A percentile compares a stretch with the other conserved stretches of the same genome.
Evolutionary conservation across 2,113 vertebrate genomes (phyloP).

Genomic region (Conger conger): DNA sequence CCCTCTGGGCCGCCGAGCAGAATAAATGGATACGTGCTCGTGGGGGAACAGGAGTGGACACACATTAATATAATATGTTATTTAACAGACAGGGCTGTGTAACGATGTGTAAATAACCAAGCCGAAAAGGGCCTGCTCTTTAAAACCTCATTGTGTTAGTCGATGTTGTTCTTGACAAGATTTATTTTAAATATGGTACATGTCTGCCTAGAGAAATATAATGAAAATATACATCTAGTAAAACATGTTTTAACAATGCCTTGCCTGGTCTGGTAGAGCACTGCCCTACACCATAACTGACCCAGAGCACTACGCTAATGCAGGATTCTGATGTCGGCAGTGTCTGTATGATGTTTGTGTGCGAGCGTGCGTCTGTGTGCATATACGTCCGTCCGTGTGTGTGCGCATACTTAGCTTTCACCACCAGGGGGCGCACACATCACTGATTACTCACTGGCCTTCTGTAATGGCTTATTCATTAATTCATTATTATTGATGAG

Average conservation of each 20-base stretch:
- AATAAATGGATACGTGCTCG: slow-evolving; percentile 37
- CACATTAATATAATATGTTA: slow-evolving; percentile 34
- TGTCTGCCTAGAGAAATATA: slow-evolving; percentile 35
- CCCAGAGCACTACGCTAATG: background rate
- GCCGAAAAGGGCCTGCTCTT: slow-evolving; percentile 35
- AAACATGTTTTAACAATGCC: slow-evolving; percentile 36
- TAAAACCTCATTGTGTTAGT: slow-evolving; percentile 41
- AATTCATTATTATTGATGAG: too few species aligned
- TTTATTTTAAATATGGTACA: slow-evolving; percentile 48
- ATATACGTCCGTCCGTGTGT: too few species aligned
- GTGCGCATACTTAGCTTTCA: too few species aligned
- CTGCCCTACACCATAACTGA: background rate
- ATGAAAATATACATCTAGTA: slow-evolving; percentile 46
- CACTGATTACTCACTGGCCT: background rate
- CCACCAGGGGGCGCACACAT: slow-evolving; percentile 12
- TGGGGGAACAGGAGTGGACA: slow-evolving; percentile 17
- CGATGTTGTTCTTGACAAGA: slow-evolving; percentile 45
- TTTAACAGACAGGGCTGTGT: slow-evolving; percentile 44
- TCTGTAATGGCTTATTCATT: too few species aligned
- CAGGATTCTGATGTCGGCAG: background rate
- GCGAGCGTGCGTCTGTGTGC: too few species aligned
- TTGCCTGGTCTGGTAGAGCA: slow-evolving; percentile 2
- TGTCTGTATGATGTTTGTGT: background rate
- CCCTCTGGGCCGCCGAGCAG: slow-evolving; percentile 6
- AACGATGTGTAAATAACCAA: slow-evolving; percentile 42